Conservation (phyloP, 2,888 invertebrate species). For the Mamestra brassicae region DNA sequence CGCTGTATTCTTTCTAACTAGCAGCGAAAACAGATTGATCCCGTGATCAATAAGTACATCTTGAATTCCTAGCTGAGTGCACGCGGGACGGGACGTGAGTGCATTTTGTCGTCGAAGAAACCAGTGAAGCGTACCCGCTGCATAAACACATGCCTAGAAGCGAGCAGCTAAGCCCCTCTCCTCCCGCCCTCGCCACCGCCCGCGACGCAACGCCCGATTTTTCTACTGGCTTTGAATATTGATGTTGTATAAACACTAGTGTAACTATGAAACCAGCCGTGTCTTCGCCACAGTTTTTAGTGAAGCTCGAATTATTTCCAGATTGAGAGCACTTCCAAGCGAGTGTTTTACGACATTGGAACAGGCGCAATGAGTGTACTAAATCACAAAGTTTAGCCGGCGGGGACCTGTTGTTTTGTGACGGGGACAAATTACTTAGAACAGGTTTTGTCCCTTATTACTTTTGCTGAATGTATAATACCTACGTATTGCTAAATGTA, state of each 20-base stretch:
- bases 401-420: conserved; percentile 62
- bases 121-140: conserved; percentile 83
- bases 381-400: conserved; percentile 64
- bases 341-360: conserved; percentile 64
- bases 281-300: conserved; percentile 70
- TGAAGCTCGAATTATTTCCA: conserved; percentile 60
- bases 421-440: conserved; percentile 62
- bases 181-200: conserved; percentile 39
- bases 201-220: conserved; percentile 77
- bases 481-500: not conserved
- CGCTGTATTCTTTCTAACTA: conserved; percentile 62
- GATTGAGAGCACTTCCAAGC: conserved; percentile 62
- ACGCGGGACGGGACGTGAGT: conserved; percentile 84
- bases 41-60: conserved; percentile 85
- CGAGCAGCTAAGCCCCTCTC: conserved; percentile 71
- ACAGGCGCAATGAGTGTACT: conserved; percentile 59
- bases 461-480: conserved; percentile 38
- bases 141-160: conserved; percentile 82
- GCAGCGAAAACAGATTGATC: conserved; percentile 71
- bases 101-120: conserved; percentile 89
- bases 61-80: conserved; percentile 81
- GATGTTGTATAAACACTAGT: conserved; percentile 79
- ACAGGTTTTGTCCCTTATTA: conserved; percentile 42
- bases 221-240: conserved; percentile 84
- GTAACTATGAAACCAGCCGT: conserved; percentile 60